A percentile compares a stretch with the other conserved stretches of the same genome.
phyloP scores from a whole-genome alignment of 2,113 vertebrate species.

The Cettia cetti region DNA sequence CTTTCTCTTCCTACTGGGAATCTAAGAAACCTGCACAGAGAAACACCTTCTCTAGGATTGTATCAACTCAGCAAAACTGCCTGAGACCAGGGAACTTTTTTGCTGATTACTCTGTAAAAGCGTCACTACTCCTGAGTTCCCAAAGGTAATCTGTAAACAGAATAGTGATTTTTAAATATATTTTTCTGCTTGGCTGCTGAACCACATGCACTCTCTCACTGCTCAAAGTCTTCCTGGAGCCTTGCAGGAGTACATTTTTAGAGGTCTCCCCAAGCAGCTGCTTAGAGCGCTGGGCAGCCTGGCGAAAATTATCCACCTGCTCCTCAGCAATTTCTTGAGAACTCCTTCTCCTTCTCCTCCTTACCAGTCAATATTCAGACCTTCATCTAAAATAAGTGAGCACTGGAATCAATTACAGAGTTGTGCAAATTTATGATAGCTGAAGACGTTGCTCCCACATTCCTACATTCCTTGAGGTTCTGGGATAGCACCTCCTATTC shows the following conservation, averaged over 20 bases:
- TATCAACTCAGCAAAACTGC: constrained; percentile 41
- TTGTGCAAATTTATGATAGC: background rate
- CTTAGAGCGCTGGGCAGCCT: background rate
- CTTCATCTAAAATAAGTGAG: background rate
- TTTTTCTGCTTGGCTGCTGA: constrained; percentile 57
- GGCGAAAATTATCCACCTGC: background rate
- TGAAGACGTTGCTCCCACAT: background rate
- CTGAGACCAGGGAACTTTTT: constrained; percentile 42
- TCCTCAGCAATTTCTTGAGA: background rate
- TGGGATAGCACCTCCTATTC: background rate
- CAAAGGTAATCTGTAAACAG: constrained; percentile 63
- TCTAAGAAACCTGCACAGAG: background rate
- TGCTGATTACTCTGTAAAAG: constrained; percentile 45
- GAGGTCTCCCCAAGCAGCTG: background rate
- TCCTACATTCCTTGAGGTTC: too few relatives aligned
- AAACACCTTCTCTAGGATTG: background rate
- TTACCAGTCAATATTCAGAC: background rate
- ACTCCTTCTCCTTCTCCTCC: background rate
- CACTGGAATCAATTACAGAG: background rate
- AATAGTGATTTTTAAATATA: constrained; percentile 48
- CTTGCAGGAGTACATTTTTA: background rate
- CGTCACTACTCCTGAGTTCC: background rate
- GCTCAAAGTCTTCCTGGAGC: background rate
- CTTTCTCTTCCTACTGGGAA: background rate
- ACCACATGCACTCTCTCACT: background rate